Evolutionary conservation across 2,797 vertebrate genomes (phyloP).

Genomic region (Chloroceryle inda): DNA sequence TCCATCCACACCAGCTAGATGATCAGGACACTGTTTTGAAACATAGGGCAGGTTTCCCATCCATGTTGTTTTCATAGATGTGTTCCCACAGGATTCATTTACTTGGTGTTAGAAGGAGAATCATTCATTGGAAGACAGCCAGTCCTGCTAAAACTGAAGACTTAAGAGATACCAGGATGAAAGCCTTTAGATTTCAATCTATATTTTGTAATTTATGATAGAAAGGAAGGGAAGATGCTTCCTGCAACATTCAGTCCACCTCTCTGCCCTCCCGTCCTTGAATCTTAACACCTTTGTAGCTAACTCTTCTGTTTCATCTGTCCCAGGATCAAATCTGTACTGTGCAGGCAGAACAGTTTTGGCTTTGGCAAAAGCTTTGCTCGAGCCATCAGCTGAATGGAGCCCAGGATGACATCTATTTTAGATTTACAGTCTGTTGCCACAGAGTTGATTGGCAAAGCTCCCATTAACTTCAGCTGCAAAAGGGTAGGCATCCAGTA

Average conservation of each 20-base stretch:
- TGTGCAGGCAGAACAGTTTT: neutral
- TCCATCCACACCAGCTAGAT: neutral
- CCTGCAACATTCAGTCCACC: neutral
- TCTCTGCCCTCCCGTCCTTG: neutral
- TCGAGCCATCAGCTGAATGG: neutral
- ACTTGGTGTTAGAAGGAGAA: neutral
- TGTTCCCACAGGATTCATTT: neutral
- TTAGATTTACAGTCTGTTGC: constrained; percentile 56
- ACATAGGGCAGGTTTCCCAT: neutral
- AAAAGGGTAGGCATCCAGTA: constrained; percentile 47
- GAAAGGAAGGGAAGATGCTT: neutral
- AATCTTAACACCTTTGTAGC: neutral
- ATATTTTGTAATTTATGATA: neutral
- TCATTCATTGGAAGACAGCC: neutral
- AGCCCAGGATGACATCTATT: constrained; percentile 28
- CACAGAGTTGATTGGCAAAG: constrained; percentile 61
- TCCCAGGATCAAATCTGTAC: neutral
- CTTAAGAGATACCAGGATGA: neutral
- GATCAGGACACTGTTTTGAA: neutral
- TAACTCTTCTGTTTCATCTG: neutral
- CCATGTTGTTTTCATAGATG: neutral
- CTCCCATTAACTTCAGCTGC: constrained; percentile 49
- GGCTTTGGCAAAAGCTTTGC: constrained; percentile 6
- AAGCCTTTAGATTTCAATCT: neutral
- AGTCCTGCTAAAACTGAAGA: neutral